Conservation (phyloP, 2,113 vertebrate genomes). For the Mirza zaza region DNA sequence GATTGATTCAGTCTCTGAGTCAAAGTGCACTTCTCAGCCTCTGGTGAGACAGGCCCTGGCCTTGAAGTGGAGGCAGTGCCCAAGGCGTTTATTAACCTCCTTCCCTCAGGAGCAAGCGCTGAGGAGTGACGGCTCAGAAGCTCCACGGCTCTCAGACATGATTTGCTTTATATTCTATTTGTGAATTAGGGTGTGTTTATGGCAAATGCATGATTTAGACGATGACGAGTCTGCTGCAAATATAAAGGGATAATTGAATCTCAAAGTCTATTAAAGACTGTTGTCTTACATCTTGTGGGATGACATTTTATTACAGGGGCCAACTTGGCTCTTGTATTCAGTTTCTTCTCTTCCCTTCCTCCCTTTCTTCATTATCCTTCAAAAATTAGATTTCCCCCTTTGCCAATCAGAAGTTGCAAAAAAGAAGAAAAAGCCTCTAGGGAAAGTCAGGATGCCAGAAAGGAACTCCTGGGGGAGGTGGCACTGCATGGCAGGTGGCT, state of each 20-base stretch:
- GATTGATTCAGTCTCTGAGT: background rate
- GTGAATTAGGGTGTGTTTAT: slow-evolving; percentile 60
- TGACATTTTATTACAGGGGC: slow-evolving; percentile 57
- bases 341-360: slow-evolving; percentile 21
- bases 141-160: background rate
- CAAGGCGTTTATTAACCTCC: background rate
- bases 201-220: slow-evolving; percentile 23
- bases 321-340: background rate
- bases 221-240: background rate
- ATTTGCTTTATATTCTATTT: slow-evolving; percentile 19
- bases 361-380: background rate
- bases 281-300: background rate
- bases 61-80: background rate
- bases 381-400: slow-evolving; percentile 24
- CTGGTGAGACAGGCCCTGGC: background rate
- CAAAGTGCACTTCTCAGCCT: accelerated
- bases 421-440: background rate
- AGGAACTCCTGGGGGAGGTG: background rate
- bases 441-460: background rate
- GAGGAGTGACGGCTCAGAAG: background rate
- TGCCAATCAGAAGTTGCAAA: background rate
- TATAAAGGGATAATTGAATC: slow-evolving; percentile 56
- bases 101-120: background rate
- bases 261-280: slow-evolving; percentile 55
- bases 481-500: accelerated